Evolutionary conservation across 2,113 vertebrate species (phyloP).

Genomic region (Salvator merianae): DNA sequence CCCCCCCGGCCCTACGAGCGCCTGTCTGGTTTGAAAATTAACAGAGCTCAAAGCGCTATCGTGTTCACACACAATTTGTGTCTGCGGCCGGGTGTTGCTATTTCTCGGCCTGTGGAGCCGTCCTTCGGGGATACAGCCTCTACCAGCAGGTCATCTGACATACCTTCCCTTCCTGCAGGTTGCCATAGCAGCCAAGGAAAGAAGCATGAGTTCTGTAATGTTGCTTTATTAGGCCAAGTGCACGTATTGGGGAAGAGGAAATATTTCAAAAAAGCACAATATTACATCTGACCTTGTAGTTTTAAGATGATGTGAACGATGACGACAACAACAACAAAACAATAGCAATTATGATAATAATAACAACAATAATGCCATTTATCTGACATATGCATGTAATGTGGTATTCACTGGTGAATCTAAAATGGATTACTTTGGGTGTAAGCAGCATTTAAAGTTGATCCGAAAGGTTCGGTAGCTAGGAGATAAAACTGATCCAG

Average conservation of each 20-base stretch:
- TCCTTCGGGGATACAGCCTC: constrained; percentile 44
- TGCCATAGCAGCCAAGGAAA: constrained; percentile 62
- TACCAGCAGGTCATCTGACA: constrained; percentile 49
- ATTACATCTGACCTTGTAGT: neutral
- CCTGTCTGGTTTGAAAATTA: neutral
- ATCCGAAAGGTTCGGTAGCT: too few species aligned
- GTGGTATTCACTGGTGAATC: too few species aligned
- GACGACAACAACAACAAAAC: too few species aligned
- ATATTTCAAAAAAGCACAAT: neutral
- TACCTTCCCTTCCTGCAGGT: constrained; percentile 32
- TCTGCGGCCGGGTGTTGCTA: constrained; percentile 5
- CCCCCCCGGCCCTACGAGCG: too few species aligned
- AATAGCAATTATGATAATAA: too few species aligned
- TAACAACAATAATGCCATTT: too few species aligned
- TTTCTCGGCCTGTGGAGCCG: neutral
- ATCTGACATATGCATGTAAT: too few species aligned
- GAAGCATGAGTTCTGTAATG: constrained; percentile 57
- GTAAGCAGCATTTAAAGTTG: too few species aligned
- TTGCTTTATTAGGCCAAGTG: constrained; percentile 58
- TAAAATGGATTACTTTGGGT: too few species aligned
- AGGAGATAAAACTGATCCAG: too few species aligned
- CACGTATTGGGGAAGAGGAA: neutral
- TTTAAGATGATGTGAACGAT: neutral
- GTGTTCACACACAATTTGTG: constrained; percentile 20
- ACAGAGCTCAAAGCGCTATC: neutral